Base-by-base conservation (phyloP, 2,888 invertebrate genomes). In the Chymomyza procnemis region DNA sequence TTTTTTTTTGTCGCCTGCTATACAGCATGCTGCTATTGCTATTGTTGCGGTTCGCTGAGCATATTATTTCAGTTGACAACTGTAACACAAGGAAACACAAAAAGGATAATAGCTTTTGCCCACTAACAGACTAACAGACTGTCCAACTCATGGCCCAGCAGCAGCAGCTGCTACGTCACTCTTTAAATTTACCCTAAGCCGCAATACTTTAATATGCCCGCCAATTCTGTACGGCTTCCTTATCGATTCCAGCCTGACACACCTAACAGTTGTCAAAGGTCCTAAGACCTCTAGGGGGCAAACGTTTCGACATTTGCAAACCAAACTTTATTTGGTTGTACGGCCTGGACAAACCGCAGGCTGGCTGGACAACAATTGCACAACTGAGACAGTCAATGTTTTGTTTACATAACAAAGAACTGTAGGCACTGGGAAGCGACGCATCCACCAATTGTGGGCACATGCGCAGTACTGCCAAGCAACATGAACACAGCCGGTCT, bases 391-490 rank as follows among this genome's bases (percentile, higher is more conserved):
- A 56, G 47, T 22, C 63, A 56, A 48, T 56, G 67, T 66, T 76
- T 85, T 83, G 83, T 83, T 85, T 83, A 83, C 82, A 85, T 85
- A 85, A 85, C 75, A 80, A 77, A 69, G 34, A 41, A 41, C 34
- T 41, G 34, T 9, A 41, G 34, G 26, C 26, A 26, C 26, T 26
- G 26, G 8, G 26, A 4, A 26, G 50, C 50, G n/a, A n/a, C n/a
- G 50, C 63, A 55, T 12, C 46, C 46, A 41, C 9, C 34, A 14
- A 22, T 41, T 69, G 85, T 83, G 83, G 83, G 78, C 83, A 85
- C 83, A 85, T 84, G 83, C 83, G 83, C 83, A 80, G 47, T 67
- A n/a, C 9, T 9, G 46, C 12, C 2, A 30, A 60, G 54, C 18
- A 21, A 21, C 47, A 61, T 48, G 9, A 12, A 6, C 5, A n/a